A percentile compares a stretch with the other conserved stretches of the same genome.
These are phyloP conservation scores for Chrosomus eos DNA, from an alignment of 2,797 vertebrate genomes.

Conservation along the genomic window DNA sequence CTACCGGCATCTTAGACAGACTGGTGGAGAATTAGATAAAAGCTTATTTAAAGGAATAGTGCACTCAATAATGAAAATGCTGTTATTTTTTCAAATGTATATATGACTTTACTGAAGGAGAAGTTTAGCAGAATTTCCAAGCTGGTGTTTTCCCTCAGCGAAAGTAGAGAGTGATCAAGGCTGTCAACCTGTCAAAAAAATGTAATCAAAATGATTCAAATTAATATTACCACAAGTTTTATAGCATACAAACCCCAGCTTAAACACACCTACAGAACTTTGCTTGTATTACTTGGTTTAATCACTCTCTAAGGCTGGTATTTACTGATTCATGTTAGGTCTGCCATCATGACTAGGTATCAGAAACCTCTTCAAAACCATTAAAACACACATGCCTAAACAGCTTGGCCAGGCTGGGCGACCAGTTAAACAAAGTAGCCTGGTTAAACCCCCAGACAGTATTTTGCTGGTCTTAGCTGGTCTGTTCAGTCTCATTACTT, in stretches of 20 bases:
- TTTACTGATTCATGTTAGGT: background rate
- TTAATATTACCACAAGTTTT: background rate
- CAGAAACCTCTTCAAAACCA: background rate
- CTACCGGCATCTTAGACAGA: conserved; percentile 65
- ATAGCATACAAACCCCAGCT: background rate
- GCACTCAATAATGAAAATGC: background rate
- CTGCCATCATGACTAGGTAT: background rate
- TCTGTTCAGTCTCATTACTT: background rate
- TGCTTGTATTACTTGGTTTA: background rate
- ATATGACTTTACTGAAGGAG: too few relatives aligned
- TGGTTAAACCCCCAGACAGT: background rate
- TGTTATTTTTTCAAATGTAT: background rate
- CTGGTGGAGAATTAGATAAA: conserved; percentile 29
- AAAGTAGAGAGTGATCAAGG: background rate
- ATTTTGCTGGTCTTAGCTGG: background rate
- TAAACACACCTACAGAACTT: background rate
- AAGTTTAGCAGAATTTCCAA: background rate
- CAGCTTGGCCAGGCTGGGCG: background rate
- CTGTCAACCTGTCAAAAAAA: background rate
- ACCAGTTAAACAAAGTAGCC: background rate
- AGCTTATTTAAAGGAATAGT: background rate
- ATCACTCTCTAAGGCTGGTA: background rate
- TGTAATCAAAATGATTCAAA: background rate
- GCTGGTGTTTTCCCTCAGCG: background rate
- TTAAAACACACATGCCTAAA: background rate